These are phyloP conservation scores for Paraescarpia echinospica DNA, from an alignment of 1,140 invertebrate species.

Conservation along the genomic window DNA sequence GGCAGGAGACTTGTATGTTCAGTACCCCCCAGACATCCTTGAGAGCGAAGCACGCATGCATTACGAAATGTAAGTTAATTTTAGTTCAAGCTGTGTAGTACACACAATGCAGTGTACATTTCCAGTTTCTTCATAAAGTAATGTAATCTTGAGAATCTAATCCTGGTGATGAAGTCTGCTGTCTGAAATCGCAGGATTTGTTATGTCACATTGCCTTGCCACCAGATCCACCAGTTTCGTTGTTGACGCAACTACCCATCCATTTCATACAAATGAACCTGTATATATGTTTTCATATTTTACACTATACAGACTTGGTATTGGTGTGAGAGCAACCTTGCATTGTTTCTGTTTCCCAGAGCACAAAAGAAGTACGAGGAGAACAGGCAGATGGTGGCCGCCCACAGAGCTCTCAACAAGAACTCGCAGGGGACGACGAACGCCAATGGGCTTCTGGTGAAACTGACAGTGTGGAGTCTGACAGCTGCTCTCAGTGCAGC, in stretches of 20 bases:
- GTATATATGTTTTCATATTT: not conserved
- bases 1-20: slow-evolving; percentile 50
- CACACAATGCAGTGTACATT: no score
- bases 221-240: no score
- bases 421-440: not conserved
- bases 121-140: not conserved
- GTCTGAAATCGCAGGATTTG: not conserved
- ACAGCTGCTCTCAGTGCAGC: not conserved
- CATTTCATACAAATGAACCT: no score
- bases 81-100: not conserved
- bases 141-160: no score
- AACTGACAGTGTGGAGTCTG: not conserved
- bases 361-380: not conserved
- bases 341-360: not conserved
- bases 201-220: no score
- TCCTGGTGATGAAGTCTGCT: not conserved
- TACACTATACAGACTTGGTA: not conserved
- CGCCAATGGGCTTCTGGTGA: not conserved
- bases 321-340: not conserved
- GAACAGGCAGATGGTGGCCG: not conserved
- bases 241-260: not conserved
- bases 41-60: slow-evolving; percentile 39
- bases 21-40: slow-evolving; percentile 49
- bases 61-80: slow-evolving; percentile 17
- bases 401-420: not conserved